Percentiles rank a stretch among this genome's conserved stretches.
These are phyloP conservation scores for Ctena decussata DNA, from an alignment of 2,888 invertebrate species.

Conservation along the genomic window DNA sequence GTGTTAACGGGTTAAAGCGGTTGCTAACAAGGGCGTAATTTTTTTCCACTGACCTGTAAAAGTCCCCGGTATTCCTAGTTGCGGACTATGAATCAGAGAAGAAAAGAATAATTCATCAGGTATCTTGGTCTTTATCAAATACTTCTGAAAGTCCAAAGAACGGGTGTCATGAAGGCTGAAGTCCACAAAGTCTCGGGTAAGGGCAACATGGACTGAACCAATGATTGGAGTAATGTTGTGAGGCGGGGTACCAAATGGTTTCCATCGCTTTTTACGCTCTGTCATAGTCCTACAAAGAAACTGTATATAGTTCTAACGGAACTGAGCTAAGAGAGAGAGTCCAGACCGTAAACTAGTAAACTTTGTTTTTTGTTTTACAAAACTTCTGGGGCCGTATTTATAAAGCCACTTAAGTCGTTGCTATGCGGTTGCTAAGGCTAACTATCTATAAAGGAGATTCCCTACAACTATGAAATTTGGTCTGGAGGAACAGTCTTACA, in stretches of 20 bases:
- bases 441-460: too few relatives aligned
- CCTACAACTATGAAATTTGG: too few relatives aligned
- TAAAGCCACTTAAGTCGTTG: too few relatives aligned
- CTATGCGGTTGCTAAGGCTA: too few relatives aligned
- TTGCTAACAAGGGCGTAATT: not conserved
- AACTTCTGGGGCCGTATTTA: too few relatives aligned
- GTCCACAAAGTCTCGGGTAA: slow-evolving; percentile 38
- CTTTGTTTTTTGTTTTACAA: too few relatives aligned
- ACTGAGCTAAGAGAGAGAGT: too few relatives aligned
- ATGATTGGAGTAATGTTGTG: slow-evolving; percentile 32
- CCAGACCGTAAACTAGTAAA: too few relatives aligned
- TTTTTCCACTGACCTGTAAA: slow-evolving; percentile 32
- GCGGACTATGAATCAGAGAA: slow-evolving; percentile 33
- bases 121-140: slow-evolving; percentile 16
- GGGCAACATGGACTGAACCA: slow-evolving; percentile 27
- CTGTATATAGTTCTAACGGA: too few relatives aligned
- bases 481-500: too few relatives aligned
- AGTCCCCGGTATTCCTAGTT: slow-evolving; percentile 18
- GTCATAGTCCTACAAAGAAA: not conserved
- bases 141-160: slow-evolving; percentile 16
- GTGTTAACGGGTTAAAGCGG: not conserved
- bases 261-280: not conserved
- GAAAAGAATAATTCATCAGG: slow-evolving; percentile 38
- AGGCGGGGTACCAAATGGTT: not conserved
- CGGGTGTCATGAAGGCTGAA: slow-evolving; percentile 25